phyloP scores from a whole-genome alignment of 2,797 vertebrate genomes.

The Clarias fuscus region DNA sequence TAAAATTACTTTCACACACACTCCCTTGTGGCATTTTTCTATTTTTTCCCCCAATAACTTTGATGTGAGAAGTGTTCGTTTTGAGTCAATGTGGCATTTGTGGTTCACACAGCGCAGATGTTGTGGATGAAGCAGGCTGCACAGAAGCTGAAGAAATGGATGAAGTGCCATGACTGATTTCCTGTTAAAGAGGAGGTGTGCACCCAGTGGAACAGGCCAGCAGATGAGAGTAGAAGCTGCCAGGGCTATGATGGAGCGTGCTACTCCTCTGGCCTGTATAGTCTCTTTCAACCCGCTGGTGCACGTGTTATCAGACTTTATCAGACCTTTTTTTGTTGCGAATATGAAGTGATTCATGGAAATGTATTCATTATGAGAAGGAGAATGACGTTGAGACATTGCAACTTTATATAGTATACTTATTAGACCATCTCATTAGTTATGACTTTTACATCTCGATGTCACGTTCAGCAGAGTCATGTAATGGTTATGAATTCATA shows the following conservation, averaged over 20 bases:
- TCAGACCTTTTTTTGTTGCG: slow-evolving; percentile 8
- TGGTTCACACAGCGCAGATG: slow-evolving; percentile 38
- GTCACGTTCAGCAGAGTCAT: slow-evolving; percentile 7
- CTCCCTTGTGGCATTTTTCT: background rate
- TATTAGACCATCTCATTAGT: background rate
- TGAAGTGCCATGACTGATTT: slow-evolving; percentile 56
- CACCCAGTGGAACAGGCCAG: slow-evolving; percentile 42
- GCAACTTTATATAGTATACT: background rate
- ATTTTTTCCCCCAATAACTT: background rate
- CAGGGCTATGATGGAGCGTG: slow-evolving; percentile 39
- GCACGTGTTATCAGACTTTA: background rate
- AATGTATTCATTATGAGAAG: too few species aligned
- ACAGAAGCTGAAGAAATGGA: slow-evolving; percentile 39
- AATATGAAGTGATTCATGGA: background rate
- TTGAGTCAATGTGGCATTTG: slow-evolving; percentile 27
- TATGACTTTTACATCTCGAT: background rate
- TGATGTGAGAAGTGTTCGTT: slow-evolving; percentile 9
- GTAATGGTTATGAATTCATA: slow-evolving; percentile 27
- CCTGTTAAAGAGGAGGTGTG: slow-evolving; percentile 51
- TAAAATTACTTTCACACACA: slow-evolving; percentile 43
- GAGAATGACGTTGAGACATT: background rate
- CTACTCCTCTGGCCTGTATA: slow-evolving; percentile 18
- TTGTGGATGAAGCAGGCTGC: slow-evolving; percentile 34
- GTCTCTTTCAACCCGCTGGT: slow-evolving; percentile 29
- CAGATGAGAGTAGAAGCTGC: slow-evolving; percentile 37